Conservation (phyloP, 2,888 invertebrate genomes). For the Latheticus oryzae region DNA sequence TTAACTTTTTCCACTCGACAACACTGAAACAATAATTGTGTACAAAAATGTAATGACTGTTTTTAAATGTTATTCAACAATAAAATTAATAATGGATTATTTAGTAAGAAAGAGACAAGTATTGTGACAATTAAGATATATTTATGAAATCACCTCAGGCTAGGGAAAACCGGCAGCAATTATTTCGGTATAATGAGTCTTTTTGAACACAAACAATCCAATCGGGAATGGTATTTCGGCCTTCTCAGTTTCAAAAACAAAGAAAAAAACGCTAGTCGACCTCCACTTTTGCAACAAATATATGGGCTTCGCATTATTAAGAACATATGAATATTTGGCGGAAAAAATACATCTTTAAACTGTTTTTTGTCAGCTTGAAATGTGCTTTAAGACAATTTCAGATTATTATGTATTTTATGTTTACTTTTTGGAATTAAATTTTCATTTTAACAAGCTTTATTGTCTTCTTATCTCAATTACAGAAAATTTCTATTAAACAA, state of each 20-base stretch:
- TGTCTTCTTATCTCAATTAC: slow-evolving; percentile 28
- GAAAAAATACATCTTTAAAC: too few relatives aligned
- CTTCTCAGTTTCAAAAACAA: slow-evolving; percentile 14
- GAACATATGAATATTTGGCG: too few relatives aligned
- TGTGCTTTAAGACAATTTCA: too few relatives aligned
- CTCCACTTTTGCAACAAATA: too few relatives aligned
- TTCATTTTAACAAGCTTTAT: slow-evolving; percentile 12
- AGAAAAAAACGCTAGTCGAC: too few relatives aligned
- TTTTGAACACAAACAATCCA: slow-evolving; percentile 22
- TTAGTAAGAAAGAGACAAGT: slow-evolving; percentile 30
- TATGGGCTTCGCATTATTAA: too few relatives aligned
- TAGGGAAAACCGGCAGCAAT: slow-evolving; percentile 31
- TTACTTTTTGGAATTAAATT: too few relatives aligned
- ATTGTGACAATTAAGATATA: slow-evolving; percentile 29
- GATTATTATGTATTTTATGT: too few relatives aligned
- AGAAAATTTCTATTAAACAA: slow-evolving; percentile 26
- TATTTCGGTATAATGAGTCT: slow-evolving; percentile 24
- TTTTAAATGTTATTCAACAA: not conserved
- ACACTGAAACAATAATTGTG: too few relatives aligned
- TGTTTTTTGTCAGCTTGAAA: too few relatives aligned
- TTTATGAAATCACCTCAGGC: slow-evolving; percentile 33
- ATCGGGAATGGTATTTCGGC: not conserved
- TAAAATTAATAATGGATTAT: slow-evolving; percentile 32
- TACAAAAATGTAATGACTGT: too few relatives aligned
- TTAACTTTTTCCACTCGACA: too few relatives aligned